A percentile compares a stretch with the other conserved stretches of the same genome.
phyloP scores from a whole-genome alignment of 2,888 invertebrate species.

The Dendrolimus houi region DNA sequence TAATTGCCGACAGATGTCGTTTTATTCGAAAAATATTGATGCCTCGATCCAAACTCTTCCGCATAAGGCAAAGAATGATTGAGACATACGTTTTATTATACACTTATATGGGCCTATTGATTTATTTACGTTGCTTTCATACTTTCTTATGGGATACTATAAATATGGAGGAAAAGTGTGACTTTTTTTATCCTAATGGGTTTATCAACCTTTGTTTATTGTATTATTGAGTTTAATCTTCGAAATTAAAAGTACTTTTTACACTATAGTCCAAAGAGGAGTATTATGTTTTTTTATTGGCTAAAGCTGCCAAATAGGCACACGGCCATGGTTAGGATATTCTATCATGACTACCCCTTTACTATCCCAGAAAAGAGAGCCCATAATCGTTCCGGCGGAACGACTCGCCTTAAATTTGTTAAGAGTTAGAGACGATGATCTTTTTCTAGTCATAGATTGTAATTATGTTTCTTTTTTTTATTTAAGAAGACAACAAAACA shows the following conservation, averaged over 20 bases:
- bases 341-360: too few relatives aligned
- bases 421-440: too few relatives aligned
- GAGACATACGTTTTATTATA: neutral
- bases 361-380: too few relatives aligned
- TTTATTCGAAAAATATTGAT: slow-evolving; percentile 6
- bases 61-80: slow-evolving; percentile 4
- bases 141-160: neutral
- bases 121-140: neutral
- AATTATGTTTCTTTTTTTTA: too few relatives aligned
- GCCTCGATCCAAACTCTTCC: neutral
- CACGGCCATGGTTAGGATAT: too few relatives aligned
- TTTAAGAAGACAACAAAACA: too few relatives aligned
- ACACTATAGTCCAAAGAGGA: too few relatives aligned
- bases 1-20: slow-evolving; percentile 40
- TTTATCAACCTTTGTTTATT: slow-evolving; percentile 1
- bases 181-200: neutral
- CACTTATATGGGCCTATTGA: neutral
- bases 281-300: too few relatives aligned
- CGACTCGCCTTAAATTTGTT: too few relatives aligned
- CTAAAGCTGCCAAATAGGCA: too few relatives aligned
- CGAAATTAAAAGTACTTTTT: neutral
- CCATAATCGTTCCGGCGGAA: too few relatives aligned
- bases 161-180: neutral
- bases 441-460: too few relatives aligned
- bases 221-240: neutral